These are phyloP conservation scores for Elaphurus davidianus DNA, from an alignment of 2,113 vertebrate genomes.

Conservation along the genomic window DNA sequence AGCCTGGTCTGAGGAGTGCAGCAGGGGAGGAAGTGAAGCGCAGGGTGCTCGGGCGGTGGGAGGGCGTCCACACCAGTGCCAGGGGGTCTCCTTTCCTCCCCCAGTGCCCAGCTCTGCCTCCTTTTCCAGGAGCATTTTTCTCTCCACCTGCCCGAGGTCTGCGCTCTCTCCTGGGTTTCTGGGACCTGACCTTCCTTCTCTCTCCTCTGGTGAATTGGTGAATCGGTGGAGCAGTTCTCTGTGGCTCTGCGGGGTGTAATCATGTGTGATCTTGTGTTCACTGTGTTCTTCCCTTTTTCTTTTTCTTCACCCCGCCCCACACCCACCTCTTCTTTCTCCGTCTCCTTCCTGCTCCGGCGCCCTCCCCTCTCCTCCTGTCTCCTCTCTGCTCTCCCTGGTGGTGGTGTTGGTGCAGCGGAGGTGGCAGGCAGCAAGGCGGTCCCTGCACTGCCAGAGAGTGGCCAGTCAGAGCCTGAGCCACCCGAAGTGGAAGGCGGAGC, in stretches of 20 bases:
- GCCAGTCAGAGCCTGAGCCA: slow-evolving; percentile 79
- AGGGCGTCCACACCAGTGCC: background rate
- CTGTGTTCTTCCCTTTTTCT: slow-evolving; percentile 35
- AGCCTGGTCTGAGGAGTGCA: background rate
- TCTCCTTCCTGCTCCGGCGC: background rate
- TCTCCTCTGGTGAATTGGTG: slow-evolving; percentile 23
- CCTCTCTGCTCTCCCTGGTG: slow-evolving; percentile 48
- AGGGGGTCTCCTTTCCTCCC: background rate
- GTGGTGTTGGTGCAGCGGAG: slow-evolving; percentile 73
- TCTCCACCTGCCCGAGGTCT: background rate
- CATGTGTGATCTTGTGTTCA: slow-evolving; percentile 28
- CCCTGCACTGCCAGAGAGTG: slow-evolving; percentile 71
- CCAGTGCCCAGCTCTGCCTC: background rate
- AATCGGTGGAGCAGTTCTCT: background rate
- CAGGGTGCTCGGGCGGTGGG: background rate
- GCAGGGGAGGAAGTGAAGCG: background rate
- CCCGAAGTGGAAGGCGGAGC: slow-evolving; percentile 78
- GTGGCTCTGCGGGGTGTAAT: background rate
- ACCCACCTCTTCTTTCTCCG: background rate
- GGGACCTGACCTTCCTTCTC: slow-evolving; percentile 41
- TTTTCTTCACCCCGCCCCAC: background rate
- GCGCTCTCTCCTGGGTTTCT: slow-evolving; percentile 30
- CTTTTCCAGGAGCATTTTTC: background rate
- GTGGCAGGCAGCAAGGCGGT: slow-evolving; percentile 74
- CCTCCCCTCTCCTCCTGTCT: background rate